Evolutionary conservation across 2,113 vertebrate genomes (phyloP).

Genomic region (Zeus faber): DNA sequence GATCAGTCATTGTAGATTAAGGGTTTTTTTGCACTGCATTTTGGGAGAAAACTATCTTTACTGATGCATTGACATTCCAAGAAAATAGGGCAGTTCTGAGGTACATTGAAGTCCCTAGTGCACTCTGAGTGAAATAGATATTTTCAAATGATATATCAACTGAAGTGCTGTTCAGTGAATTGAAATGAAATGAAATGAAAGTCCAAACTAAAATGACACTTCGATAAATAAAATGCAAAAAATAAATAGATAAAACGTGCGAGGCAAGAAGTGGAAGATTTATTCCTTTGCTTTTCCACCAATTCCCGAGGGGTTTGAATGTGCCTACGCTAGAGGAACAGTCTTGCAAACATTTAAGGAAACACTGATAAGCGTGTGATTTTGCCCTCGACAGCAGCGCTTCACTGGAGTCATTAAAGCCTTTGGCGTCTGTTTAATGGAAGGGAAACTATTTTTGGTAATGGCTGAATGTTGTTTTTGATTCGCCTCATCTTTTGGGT

Average conservation of each 20-base stretch:
- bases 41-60: constrained; percentile 4
- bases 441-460: constrained; percentile 22
- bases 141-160: too few species aligned
- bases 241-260: too few species aligned
- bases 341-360: constrained; percentile 23
- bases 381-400: constrained; percentile 17
- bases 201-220: too few species aligned
- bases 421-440: constrained; percentile 29
- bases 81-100: background rate
- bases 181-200: too few species aligned
- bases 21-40: too few species aligned
- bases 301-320: constrained; percentile 5
- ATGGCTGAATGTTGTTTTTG: constrained; percentile 9
- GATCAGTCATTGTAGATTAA: too few species aligned
- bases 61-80: background rate
- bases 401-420: constrained; percentile 23
- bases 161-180: too few species aligned
- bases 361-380: constrained; percentile 23
- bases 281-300: background rate
- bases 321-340: background rate
- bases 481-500: too few species aligned
- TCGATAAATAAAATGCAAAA: too few species aligned
- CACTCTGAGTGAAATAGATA: too few species aligned
- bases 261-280: background rate
- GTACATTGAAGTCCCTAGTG: too few species aligned